Percentiles rank a stretch among this genome's conserved stretches.
phyloP scores from a whole-genome alignment of 2,888 invertebrate species.

The Artemia sinica region DNA sequence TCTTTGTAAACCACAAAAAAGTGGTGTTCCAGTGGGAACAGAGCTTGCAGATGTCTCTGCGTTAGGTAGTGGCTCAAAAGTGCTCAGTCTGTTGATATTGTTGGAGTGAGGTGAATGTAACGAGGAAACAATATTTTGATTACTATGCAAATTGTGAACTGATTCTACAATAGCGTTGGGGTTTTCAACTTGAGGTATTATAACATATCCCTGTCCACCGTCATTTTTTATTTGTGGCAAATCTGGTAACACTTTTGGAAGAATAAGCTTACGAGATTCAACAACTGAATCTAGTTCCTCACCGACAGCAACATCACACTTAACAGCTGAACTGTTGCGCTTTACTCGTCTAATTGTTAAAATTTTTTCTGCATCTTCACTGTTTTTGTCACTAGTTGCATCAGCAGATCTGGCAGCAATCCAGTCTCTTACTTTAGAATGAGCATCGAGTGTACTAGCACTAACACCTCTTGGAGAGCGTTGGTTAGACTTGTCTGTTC shows the following conservation, averaged over 20 bases:
- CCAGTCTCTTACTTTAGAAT: conserved; percentile 71
- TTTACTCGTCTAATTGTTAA: conserved; percentile 8
- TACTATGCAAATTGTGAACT: conserved; percentile 37
- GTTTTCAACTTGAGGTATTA: background rate
- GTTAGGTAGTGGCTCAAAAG: background rate
- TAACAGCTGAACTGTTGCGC: conserved; percentile 14
- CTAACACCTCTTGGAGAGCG: conserved; percentile 33
- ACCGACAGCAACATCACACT: conserved; percentile 26
- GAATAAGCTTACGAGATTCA: conserved; percentile 56
- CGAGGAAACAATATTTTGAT: conserved; percentile 25
- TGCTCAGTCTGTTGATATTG: background rate
- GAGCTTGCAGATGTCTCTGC: background rate
- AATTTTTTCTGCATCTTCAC: conserved; percentile 11
- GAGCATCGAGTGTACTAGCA: conserved; percentile 62
- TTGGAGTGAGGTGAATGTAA: conserved; percentile 16
- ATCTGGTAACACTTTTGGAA: conserved; percentile 70
- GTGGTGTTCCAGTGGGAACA: background rate
- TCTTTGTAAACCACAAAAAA: background rate
- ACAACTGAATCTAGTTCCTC: conserved; percentile 39
- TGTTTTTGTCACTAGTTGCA: background rate
- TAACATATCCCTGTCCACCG: conserved; percentile 24
- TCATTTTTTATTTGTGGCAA: conserved; percentile 31
- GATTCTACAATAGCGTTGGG: conserved; percentile 42
- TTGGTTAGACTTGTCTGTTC: conserved; percentile 33
- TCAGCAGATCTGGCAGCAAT: conserved; percentile 49